A percentile compares a stretch with the other conserved stretches of the same genome.
Conservation (phyloP, 1,140 invertebrate species). For the Trichoplusia ni region DNA sequence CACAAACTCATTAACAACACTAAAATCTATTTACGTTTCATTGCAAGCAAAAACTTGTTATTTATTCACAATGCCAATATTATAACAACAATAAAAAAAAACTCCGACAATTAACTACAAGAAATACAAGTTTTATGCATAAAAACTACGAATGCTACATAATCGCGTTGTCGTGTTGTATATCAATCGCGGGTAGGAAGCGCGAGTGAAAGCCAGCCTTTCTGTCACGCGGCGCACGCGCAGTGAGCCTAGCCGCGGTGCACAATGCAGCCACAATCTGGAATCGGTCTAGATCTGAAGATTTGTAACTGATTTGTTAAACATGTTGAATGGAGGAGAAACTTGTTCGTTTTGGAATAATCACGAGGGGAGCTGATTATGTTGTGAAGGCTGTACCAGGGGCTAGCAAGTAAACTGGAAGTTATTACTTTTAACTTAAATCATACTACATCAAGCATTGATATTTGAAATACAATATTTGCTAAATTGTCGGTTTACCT, state of each 20-base stretch:
- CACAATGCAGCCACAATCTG: constrained; percentile 25
- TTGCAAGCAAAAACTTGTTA: too few relatives aligned
- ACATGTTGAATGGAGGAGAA: constrained; percentile 6
- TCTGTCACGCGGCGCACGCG: constrained; percentile 50
- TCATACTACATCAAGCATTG: too few relatives aligned
- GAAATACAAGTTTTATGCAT: background rate
- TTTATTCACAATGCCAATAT: constrained; percentile 10
- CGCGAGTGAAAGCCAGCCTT: constrained; percentile 52
- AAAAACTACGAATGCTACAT: constrained; percentile 31
- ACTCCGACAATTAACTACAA: constrained; percentile 16
- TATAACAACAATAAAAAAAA: constrained; percentile 11
- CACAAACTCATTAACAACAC: too few relatives aligned
- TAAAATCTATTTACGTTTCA: too few relatives aligned
- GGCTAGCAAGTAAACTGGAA: too few relatives aligned
- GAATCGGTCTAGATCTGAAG: constrained; percentile 8
- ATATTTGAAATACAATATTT: too few relatives aligned
- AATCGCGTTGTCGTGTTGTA: constrained; percentile 48
- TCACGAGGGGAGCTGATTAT: too few relatives aligned
- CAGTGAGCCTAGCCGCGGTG: constrained; percentile 8
- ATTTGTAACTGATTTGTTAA: constrained; percentile 4
- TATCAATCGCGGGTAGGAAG: constrained; percentile 53
- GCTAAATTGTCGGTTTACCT: too few relatives aligned
- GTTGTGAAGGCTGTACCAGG: too few relatives aligned
- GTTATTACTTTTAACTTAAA: too few relatives aligned
- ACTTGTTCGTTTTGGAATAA: background rate